Percentiles rank a stretch among this genome's conserved stretches.
Conservation (phyloP, 2,797 vertebrate genomes). For the Octomys mimax region DNA sequence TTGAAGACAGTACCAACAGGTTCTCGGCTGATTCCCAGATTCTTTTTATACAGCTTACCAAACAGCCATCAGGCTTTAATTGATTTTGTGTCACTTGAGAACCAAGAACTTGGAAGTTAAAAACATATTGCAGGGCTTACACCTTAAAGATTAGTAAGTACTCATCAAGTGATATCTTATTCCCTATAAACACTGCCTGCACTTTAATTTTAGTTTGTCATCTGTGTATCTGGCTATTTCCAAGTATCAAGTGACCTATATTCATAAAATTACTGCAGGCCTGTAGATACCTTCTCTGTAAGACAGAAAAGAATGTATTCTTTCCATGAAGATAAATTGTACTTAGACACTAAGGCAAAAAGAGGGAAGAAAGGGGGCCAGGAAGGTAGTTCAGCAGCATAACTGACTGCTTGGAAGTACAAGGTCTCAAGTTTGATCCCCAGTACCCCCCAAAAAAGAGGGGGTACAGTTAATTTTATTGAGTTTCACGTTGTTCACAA, state of each 20-base stretch:
- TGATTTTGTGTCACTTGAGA: slow-evolving; percentile 75
- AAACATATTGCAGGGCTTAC: slow-evolving; percentile 65
- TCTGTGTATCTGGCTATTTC: slow-evolving; percentile 53
- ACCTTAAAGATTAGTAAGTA: slow-evolving; percentile 72
- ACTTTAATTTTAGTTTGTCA: slow-evolving; percentile 43
- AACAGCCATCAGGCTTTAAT: slow-evolving; percentile 63
- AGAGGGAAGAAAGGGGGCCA: not conserved
- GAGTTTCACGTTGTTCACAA: not conserved
- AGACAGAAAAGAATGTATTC: not conserved
- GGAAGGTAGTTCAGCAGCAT: too few species aligned
- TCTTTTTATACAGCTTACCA: slow-evolving; percentile 68
- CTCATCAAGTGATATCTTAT: slow-evolving; percentile 48
- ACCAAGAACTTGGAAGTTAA: slow-evolving; percentile 71
- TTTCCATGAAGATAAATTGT: slow-evolving; percentile 40
- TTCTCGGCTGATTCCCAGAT: slow-evolving; percentile 50
- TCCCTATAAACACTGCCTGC: slow-evolving; percentile 48
- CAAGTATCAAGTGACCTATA: slow-evolving; percentile 55
- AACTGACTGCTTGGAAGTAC: too few species aligned
- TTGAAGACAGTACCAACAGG: slow-evolving; percentile 26
- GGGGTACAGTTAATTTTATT: not conserved
- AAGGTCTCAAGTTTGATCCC: too few species aligned
- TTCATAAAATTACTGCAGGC: slow-evolving; percentile 28
- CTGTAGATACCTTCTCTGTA: slow-evolving; percentile 37
- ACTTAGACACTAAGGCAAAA: not conserved
- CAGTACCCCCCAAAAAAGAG: not conserved